phyloP scores from a whole-genome alignment of 2,888 invertebrate species.

The Eupithecia pulchellata region DNA sequence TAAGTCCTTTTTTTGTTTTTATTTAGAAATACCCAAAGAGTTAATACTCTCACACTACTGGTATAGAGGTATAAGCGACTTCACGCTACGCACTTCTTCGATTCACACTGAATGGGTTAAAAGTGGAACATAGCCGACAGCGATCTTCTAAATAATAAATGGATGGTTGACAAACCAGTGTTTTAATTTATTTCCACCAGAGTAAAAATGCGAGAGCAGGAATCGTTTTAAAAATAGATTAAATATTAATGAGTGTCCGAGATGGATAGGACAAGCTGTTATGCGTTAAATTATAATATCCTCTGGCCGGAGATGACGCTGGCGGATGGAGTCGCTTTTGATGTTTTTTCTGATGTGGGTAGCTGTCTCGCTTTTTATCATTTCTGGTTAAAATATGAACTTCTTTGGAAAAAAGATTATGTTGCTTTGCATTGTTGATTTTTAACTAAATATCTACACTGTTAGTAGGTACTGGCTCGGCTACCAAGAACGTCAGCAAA shows the following conservation, averaged over 20 bases:
- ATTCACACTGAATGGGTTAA: neutral
- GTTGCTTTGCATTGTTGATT: too few species aligned
- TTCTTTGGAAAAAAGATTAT: neutral
- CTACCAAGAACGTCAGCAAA: too few species aligned
- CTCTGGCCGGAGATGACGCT: constrained; percentile 37
- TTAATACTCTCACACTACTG: neutral
- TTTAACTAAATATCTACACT: too few species aligned
- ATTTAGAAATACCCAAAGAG: neutral
- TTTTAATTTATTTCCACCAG: constrained; percentile 20
- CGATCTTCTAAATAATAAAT: constrained; percentile 6
- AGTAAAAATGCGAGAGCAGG: constrained; percentile 25
- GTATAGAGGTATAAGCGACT: too few species aligned
- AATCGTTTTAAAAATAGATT: constrained; percentile 52
- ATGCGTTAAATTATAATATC: constrained; percentile 51
- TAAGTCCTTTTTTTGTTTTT: too few species aligned
- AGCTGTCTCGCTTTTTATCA: too few species aligned
- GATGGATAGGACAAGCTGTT: constrained; percentile 48
- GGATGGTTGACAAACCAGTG: constrained; percentile 9
- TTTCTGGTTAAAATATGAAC: neutral
- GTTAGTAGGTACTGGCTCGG: too few species aligned
- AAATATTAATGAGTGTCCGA: constrained; percentile 48
- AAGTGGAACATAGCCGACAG: neutral
- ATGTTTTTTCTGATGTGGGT: constrained; percentile 15
- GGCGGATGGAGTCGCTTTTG: constrained; percentile 3
- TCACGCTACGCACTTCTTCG: neutral